Evolutionary conservation across 2,797 vertebrate species (phyloP).

Genomic region (Avahi laniger): DNA sequence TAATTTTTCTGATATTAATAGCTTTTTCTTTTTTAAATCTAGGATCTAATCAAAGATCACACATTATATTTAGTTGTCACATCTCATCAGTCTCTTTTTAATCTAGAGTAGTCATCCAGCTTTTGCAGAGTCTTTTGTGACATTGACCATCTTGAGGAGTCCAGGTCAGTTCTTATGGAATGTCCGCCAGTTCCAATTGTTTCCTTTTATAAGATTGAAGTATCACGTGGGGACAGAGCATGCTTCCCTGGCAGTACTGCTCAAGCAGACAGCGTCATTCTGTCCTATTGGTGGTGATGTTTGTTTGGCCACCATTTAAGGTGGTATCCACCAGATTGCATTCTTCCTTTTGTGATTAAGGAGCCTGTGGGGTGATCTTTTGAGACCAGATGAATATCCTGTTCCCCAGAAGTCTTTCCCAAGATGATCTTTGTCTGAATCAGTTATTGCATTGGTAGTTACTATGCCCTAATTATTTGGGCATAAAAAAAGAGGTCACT

Average conservation of each 20-base stretch:
- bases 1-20: neutral
- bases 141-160: neutral
- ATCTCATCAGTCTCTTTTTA: neutral
- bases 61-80: neutral
- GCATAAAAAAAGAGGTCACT: neutral
- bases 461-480: neutral
- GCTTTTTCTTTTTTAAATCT: neutral
- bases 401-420: neutral
- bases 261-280: accelerated
- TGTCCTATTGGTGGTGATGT: neutral
- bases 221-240: neutral
- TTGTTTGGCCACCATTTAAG: neutral
- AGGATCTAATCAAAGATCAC: neutral
- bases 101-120: neutral
- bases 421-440: neutral
- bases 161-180: neutral
- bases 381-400: neutral
- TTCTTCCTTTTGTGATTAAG: neutral
- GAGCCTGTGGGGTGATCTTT: no score
- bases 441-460: neutral
- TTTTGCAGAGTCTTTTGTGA: neutral
- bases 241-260: neutral
- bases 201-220: neutral
- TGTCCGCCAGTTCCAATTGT: neutral
- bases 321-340: neutral